Evolutionary conservation across 2,888 invertebrate genomes (phyloP).

Genomic region (Ceraclea dissimilis): DNA sequence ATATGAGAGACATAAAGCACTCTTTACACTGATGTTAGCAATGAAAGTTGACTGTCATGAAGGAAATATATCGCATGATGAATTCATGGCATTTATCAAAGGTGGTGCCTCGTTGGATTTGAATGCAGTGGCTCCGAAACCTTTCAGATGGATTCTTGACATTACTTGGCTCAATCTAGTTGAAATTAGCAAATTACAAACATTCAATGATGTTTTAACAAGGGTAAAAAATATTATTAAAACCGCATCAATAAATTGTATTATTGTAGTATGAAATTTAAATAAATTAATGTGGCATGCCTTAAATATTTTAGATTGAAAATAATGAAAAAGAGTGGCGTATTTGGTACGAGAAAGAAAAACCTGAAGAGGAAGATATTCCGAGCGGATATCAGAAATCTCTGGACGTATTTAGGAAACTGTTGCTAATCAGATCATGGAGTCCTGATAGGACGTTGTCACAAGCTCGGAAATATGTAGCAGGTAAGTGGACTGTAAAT

Average conservation of each 20-base stretch:
- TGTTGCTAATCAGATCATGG: conserved; percentile 86
- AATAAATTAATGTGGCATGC: conserved; percentile 11
- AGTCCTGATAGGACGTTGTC: conserved; percentile 92
- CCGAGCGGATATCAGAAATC: conserved; percentile 84
- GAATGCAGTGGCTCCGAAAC: conserved; percentile 87
- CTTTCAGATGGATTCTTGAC: conserved; percentile 90
- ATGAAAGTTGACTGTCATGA: conserved; percentile 91
- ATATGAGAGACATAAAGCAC: conserved; percentile 86
- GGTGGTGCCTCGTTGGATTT: conserved; percentile 92
- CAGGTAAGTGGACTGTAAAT: conserved; percentile 46
- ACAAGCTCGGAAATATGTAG: conserved; percentile 85
- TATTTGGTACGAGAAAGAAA: conserved; percentile 85
- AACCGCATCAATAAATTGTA: background rate
- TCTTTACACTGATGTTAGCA: conserved; percentile 89
- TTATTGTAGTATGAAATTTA: background rate
- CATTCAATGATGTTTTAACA: conserved; percentile 69
- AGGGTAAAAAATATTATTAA: conserved; percentile 46
- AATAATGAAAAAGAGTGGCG: conserved; percentile 84
- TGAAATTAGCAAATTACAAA: conserved; percentile 78
- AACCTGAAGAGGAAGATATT: conserved; percentile 84
- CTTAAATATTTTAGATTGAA: conserved; percentile 67
- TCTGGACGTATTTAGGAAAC: conserved; percentile 81
- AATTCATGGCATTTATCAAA: conserved; percentile 93
- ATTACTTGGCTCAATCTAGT: conserved; percentile 95
- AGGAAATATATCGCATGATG: conserved; percentile 74